Evolutionary conservation across 1,140 invertebrate species (phyloP).

Genomic region (Trachymyrmex cornetzi): DNA sequence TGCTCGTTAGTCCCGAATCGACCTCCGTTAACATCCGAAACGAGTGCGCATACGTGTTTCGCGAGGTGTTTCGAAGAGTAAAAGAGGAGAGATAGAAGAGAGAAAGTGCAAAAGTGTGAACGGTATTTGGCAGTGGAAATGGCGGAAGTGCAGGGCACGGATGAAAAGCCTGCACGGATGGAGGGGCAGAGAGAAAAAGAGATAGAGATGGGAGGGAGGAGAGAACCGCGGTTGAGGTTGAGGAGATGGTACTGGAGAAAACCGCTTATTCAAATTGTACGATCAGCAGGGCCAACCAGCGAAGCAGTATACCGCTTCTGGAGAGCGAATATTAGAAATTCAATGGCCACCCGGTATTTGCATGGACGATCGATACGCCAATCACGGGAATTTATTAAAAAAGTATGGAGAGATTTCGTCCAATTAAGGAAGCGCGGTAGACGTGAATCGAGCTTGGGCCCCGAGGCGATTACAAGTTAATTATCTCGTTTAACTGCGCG

Average conservation of each 20-base stretch:
- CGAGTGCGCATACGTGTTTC: conserved; percentile 56
- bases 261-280: conserved; percentile 73
- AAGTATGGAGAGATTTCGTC: conserved; percentile 63
- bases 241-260: conserved; percentile 27
- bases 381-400: conserved; percentile 66
- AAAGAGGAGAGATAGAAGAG: conserved; percentile 56
- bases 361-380: conserved; percentile 58
- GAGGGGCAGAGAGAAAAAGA: background rate
- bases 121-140: conserved; percentile 51
- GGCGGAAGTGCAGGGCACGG: conserved; percentile 30
- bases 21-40: conserved; percentile 80
- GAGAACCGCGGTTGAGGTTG: conserved; percentile 1
- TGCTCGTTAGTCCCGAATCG: conserved; percentile 82
- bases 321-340: conserved; percentile 66
- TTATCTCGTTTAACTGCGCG: conserved; percentile 61
- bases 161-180: background rate
- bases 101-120: conserved; percentile 64
- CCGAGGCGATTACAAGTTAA: conserved; percentile 60
- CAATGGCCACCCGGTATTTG: conserved; percentile 66
- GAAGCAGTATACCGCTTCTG: conserved; percentile 37
- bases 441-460: conserved; percentile 45
- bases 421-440: conserved; percentile 59
- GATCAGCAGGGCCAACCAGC: background rate
- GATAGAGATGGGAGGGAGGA: background rate
- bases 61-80: conserved; percentile 24